Conservation (phyloP, 2,797 vertebrate genomes). For the Typhlichthys eigenmanni region DNA sequence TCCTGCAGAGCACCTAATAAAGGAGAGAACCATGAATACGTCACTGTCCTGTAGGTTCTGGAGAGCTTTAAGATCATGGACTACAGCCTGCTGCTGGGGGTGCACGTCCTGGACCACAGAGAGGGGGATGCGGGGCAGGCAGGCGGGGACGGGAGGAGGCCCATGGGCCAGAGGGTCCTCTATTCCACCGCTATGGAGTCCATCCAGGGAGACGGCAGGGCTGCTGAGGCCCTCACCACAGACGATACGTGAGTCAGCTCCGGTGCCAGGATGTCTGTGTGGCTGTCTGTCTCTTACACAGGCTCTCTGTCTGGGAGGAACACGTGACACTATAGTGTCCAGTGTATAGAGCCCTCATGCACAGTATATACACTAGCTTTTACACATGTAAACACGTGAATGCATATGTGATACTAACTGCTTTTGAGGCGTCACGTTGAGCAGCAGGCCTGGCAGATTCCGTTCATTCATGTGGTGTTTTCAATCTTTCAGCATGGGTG, state of each 20-base stretch:
- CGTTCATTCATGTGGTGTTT: conserved; percentile 21
- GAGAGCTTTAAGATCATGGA: conserved; percentile 99
- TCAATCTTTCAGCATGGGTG: conserved; percentile 87
- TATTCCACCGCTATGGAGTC: conserved; percentile 99
- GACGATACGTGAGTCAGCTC: conserved; percentile 88
- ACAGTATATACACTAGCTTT: conserved; percentile 60
- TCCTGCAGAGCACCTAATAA: neutral
- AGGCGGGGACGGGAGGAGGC: conserved; percentile 81
- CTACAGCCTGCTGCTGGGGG: conserved; percentile 94
- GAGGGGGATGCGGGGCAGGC: conserved; percentile 80
- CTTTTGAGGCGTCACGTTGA: conserved; percentile 10
- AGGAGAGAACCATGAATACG: neutral
- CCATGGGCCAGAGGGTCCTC: conserved; percentile 88
- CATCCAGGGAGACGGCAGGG: conserved; percentile 94
- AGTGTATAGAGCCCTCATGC: conserved; percentile 35
- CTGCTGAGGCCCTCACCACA: conserved; percentile 83
- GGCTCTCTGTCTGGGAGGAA: neutral
- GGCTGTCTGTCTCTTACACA: conserved; percentile 13
- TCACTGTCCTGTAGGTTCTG: conserved; percentile 80
- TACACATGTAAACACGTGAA: conserved; percentile 39
- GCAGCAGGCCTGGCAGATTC: neutral
- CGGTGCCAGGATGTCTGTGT: too few species aligned
- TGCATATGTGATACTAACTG: conserved; percentile 31
- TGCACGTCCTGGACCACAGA: conserved; percentile 87
- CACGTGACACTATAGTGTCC: too few species aligned